phyloP scores from a whole-genome alignment of 92 coral and sea anemone genomes.

The Ricordea florida region DNA sequence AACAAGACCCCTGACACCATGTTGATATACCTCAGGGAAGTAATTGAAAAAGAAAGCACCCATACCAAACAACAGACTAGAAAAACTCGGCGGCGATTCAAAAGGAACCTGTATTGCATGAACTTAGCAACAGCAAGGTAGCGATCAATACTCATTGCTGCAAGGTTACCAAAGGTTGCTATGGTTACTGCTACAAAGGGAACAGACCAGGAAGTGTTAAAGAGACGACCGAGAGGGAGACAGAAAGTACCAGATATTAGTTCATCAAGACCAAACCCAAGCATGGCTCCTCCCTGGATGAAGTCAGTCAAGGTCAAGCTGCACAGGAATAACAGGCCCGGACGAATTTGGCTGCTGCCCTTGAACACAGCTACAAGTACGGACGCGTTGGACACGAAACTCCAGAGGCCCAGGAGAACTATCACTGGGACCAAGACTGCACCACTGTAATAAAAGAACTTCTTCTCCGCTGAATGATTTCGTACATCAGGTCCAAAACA shows the following conservation, averaged over 20 bases:
- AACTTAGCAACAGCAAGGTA: neutral
- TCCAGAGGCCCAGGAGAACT: neutral
- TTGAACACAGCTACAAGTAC: neutral
- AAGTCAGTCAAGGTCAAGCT: neutral
- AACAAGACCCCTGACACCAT: too few relatives aligned
- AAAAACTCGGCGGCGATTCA: neutral
- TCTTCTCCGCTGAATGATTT: too few relatives aligned
- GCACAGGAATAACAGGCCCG: neutral
- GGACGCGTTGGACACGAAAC: neutral
- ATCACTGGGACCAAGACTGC: too few relatives aligned
- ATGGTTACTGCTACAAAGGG: too few relatives aligned
- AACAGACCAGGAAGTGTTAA: neutral
- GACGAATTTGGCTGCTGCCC: neutral
- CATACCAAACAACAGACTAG: neutral
- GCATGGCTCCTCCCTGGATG: neutral
- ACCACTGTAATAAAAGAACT: too few relatives aligned
- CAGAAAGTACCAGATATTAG: neutral
- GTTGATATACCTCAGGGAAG: neutral
- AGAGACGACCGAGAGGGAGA: neutral
- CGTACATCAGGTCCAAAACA: too few relatives aligned
- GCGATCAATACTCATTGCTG: neutral
- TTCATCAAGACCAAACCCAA: neutral
- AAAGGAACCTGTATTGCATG: neutral
- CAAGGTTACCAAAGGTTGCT: neutral
- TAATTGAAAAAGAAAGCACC: neutral